These are phyloP conservation scores for Spheniscus mendiculus DNA, from an alignment of 2,113 vertebrate genomes.

Conservation along the genomic window DNA sequence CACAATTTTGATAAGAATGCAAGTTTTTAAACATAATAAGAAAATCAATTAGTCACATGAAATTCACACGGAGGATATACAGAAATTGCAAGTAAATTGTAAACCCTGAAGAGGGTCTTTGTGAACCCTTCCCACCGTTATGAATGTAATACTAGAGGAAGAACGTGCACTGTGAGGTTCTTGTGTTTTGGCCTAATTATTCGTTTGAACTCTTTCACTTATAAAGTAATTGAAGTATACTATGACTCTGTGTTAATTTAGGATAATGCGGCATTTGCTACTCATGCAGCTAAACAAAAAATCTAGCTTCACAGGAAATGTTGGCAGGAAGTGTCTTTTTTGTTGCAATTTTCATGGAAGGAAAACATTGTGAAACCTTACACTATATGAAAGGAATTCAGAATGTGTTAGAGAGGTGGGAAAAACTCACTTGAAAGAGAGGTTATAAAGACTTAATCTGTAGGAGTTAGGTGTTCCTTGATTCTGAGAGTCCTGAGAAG, in stretches of 20 bases:
- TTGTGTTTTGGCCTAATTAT: neutral
- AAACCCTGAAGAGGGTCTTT: neutral
- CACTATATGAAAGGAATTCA: neutral
- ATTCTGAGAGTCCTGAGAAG: neutral
- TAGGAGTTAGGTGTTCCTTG: neutral
- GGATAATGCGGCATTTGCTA: neutral
- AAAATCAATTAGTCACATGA: neutral
- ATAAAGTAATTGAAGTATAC: neutral
- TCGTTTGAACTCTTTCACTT: neutral
- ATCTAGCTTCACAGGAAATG: neutral
- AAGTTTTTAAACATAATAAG: neutral
- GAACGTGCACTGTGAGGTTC: neutral
- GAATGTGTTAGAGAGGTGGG: neutral
- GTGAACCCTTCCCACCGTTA: neutral
- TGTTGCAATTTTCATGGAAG: neutral
- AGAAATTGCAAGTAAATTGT: neutral
- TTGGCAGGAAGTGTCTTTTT: neutral
- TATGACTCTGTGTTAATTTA: neutral
- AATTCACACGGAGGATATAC: neutral
- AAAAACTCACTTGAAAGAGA: neutral
- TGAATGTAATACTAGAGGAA: neutral
- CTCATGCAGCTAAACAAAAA: neutral
- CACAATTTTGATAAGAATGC: neutral
- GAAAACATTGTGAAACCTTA: neutral
- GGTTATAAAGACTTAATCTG: neutral